Base-by-base conservation (phyloP, 2,888 invertebrate species). In the Oligia strigilis region DNA sequence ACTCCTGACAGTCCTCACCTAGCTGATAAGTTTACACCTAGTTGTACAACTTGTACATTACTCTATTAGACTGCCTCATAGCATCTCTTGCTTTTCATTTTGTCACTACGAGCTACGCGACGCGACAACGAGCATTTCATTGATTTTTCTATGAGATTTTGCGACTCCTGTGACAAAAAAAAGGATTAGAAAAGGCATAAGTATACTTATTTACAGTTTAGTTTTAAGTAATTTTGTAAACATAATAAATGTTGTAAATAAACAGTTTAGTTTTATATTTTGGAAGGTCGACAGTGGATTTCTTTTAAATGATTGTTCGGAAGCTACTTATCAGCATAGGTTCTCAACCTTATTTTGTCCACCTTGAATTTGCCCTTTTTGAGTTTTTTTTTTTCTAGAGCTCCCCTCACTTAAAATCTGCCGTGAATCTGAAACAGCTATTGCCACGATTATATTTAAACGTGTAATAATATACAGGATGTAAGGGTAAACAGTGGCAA, bases 21-120 rank as follows among this genome's bases (percentile, higher is more conserved):
- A 87, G 77, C 43, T 75, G 4, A 52, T 88, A 87, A 80, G 83
- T 85, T 73, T 83, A 80, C 46, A 69, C 60, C 76, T 87, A 87
- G 75, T 75, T 85, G 78, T 86, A 86, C 40, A 71, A 87, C 73
- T 75, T 85, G 78, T 86, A 86, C 40, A 72, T 75, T 49, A 78
- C 70, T 81, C 49, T 77, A 76, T 75, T 81, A 78, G 69, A 74
- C 8, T 29, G 75, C 74, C 69, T 5, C n/a, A 23, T 23, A 71
- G 72, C 36, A 78, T 23, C 19, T 40, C 13, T 73, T 40, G 62
- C 66, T 55, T 74, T 86, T 77, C 2, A 69, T 84, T 77, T 73
- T 46, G 29, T 73, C 62, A 55, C 55, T n/a, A 72, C 29, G 29
- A 29, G 29, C 1, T 29, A 29, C n/a, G 4, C 40, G 4, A 40